Conservation (phyloP, 2,888 invertebrate genomes). For the Nomada fabriciana region DNA sequence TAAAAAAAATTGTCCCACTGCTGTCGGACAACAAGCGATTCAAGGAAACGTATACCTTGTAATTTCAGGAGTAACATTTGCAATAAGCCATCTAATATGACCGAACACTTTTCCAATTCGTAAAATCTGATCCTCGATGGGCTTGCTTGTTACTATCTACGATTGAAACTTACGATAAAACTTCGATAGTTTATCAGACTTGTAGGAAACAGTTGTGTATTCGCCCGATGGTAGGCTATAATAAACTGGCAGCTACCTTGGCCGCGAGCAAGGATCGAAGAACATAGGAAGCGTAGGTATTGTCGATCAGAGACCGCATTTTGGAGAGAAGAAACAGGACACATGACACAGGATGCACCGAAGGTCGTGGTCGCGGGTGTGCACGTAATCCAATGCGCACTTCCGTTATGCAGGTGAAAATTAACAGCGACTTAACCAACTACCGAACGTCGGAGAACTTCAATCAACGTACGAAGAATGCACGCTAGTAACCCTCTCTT, state of each 20-base stretch:
- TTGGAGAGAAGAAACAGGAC: neutral
- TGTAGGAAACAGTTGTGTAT: too few species aligned
- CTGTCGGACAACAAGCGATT: conserved; percentile 10
- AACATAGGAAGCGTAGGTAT: too few species aligned
- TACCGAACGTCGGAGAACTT: conserved; percentile 50
- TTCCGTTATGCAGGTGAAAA: conserved; percentile 69
- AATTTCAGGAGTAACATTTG: conserved; percentile 27
- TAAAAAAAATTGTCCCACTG: conserved; percentile 13
- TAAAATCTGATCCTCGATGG: too few species aligned
- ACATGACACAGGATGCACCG: conserved; percentile 68
- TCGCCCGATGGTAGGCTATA: too few species aligned
- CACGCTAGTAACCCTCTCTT: conserved; percentile 63
- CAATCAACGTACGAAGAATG: conserved; percentile 65
- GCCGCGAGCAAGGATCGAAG: too few species aligned
- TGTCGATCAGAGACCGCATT: too few species aligned
- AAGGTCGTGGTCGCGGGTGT: conserved; percentile 66
- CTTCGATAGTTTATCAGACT: too few species aligned
- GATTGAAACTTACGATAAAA: too few species aligned
- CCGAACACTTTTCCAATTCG: too few species aligned
- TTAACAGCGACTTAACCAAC: conserved; percentile 53
- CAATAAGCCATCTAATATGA: neutral
- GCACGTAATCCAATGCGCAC: conserved; percentile 54
- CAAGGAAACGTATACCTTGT: conserved; percentile 15
- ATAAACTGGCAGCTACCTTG: too few species aligned
- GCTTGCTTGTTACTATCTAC: too few species aligned